Percentiles rank a stretch among this genome's conserved stretches.
Evolutionary conservation across 2,888 invertebrate species (phyloP).

Genomic region (Andricus quercusramuli): DNA sequence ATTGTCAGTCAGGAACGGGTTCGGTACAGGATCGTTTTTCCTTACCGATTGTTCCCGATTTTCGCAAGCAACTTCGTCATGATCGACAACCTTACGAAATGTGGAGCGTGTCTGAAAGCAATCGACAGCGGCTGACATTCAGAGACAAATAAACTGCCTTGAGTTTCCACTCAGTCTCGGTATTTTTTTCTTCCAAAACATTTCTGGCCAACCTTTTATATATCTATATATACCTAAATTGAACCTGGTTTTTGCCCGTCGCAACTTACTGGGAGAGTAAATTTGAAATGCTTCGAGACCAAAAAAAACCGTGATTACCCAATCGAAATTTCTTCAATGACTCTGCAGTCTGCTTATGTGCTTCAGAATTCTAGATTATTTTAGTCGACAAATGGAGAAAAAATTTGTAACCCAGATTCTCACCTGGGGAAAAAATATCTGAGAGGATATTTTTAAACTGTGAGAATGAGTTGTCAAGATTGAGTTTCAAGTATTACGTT

Average conservation of each 20-base stretch:
- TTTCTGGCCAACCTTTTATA: neutral
- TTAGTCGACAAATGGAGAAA: neutral
- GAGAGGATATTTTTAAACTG: too few relatives aligned
- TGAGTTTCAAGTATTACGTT: too few relatives aligned
- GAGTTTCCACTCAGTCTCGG: neutral
- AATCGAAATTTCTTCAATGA: neutral
- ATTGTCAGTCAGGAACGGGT: neutral
- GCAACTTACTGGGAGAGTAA: neutral
- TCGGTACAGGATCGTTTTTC: neutral
- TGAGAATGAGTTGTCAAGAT: too few relatives aligned
- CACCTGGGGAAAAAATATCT: neutral
- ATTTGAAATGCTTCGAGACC: neutral
- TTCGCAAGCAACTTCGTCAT: slow-evolving; percentile 1
- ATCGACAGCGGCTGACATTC: slow-evolving; percentile 3
- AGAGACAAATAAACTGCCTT: neutral
- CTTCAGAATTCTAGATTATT: neutral
- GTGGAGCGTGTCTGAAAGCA: neutral
- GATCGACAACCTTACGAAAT: slow-evolving; percentile 11
- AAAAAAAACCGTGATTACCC: neutral
- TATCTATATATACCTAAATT: neutral
- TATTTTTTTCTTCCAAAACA: neutral
- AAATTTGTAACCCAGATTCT: neutral
- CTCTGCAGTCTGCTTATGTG: neutral
- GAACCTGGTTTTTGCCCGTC: neutral
- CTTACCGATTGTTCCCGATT: neutral